Evolutionary conservation across 2,113 vertebrate species (phyloP).

Genomic region (Mus spicilegus): DNA sequence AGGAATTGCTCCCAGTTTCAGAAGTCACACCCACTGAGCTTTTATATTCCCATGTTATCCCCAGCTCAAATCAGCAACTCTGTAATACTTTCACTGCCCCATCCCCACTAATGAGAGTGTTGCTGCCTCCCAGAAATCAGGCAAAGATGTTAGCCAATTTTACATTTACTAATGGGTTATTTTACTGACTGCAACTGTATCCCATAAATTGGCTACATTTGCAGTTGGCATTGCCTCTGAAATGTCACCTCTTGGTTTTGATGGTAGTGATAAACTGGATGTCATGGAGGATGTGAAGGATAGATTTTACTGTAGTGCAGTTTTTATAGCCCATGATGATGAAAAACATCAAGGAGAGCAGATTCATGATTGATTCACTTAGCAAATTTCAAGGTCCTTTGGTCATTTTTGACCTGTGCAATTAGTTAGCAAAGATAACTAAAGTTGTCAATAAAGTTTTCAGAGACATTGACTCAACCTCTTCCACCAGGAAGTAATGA

Average conservation of each 20-base stretch:
- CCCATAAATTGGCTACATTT: background rate
- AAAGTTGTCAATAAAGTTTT: background rate
- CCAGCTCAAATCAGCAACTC: background rate
- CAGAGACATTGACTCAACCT: background rate
- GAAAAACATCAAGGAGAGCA: background rate
- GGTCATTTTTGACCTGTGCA: background rate
- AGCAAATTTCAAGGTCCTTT: background rate
- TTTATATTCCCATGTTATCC: background rate
- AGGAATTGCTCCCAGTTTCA: background rate
- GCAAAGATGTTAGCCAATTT: slow-evolving; percentile 1
- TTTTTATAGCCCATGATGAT: background rate
- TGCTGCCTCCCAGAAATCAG: background rate
- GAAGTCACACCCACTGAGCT: background rate
- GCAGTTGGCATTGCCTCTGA: background rate
- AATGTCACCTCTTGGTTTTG: background rate
- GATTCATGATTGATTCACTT: slow-evolving; percentile 30
- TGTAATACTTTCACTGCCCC: background rate
- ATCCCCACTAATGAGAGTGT: background rate
- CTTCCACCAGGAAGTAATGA: background rate
- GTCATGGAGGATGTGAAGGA: background rate
- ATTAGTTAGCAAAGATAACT: background rate
- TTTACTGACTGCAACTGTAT: background rate
- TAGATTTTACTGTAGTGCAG: background rate
- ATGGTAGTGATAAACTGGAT: background rate
- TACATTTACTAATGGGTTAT: background rate